These are phyloP conservation scores for Porites rus DNA, from an alignment of 92 coral and sea anemone genomes.

Conservation along the genomic window DNA sequence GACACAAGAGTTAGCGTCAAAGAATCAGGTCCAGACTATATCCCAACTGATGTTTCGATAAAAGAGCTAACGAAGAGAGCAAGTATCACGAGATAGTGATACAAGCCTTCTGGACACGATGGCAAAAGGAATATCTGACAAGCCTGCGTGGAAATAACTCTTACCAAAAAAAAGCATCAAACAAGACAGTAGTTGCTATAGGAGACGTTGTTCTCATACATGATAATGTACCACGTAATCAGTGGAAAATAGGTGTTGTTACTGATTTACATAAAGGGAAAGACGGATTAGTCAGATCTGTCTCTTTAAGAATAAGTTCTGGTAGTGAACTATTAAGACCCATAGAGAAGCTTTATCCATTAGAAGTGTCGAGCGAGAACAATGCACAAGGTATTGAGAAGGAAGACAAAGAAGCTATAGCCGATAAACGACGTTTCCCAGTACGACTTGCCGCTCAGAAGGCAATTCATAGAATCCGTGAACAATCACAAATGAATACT, in stretches of 20 bases:
- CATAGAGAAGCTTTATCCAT: slow-evolving; percentile 45
- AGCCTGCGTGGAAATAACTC: slow-evolving; percentile 44
- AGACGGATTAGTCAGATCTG: slow-evolving; percentile 52
- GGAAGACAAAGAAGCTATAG: slow-evolving; percentile 14
- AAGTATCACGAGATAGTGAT: slow-evolving; percentile 39
- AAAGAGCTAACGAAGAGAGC: slow-evolving; percentile 48
- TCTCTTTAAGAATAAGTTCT: slow-evolving; percentile 31
- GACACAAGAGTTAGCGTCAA: slow-evolving; percentile 12
- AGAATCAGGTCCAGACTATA: slow-evolving; percentile 44
- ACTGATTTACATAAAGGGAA: slow-evolving; percentile 25
- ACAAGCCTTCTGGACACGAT: slow-evolving; percentile 48
- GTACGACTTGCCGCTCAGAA: slow-evolving; percentile 48
- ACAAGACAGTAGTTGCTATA: slow-evolving; percentile 21
- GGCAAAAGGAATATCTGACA: slow-evolving; percentile 46
- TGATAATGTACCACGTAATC: slow-evolving; percentile 32
- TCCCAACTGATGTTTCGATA: slow-evolving; percentile 20
- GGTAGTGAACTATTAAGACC: slow-evolving; percentile 31
- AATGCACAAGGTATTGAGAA: slow-evolving; percentile 7
- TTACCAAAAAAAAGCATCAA: not conserved
- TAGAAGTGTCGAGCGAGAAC: slow-evolving; percentile 41
- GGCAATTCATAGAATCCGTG: slow-evolving; percentile 44
- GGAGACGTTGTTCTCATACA: slow-evolving; percentile 56
- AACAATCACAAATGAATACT: slow-evolving; percentile 43
- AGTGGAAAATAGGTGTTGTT: slow-evolving; percentile 50
- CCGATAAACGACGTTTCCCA: slow-evolving; percentile 35